Base-by-base conservation (phyloP, 2,888 invertebrate species). In the Leptinotarsa rubiginosa region DNA sequence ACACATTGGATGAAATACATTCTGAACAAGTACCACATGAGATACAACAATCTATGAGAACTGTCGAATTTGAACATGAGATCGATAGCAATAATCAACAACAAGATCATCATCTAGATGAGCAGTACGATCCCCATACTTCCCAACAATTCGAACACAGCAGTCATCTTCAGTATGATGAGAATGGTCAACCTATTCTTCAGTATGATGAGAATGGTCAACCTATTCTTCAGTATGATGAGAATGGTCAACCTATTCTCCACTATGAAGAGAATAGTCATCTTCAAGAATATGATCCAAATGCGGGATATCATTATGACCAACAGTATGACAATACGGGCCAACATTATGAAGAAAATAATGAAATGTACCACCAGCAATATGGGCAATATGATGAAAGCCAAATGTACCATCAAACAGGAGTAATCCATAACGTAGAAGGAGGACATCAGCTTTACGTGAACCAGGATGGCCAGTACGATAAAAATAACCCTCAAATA, bases 221-320 rank as follows among this genome's bases (percentile, higher is more conserved):
- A 70, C 49, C 59, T 2, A 65, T 72, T 62, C 47, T 31, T 31
- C 79, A 77, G 47, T 83, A 83, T 69, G 80, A 82, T 52, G 81
- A 83, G 71, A 79, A 76, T 52, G 82, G 80, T 4, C 75, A 77
- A 69, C 47, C 59, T 4, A 65, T 71, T 59, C 74, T 71, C 56
- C 80, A 81, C 31, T 82, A 82, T 64, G 81, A 82, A 68, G 80
- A 80, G 70, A 79, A 80, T 67, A 82, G 79, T 4, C 83, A 83
- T 72, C 75, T 81, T 52, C 72, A 65, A 12, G 79, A 80, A 56
- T 82, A 80, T 72, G 80, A 80, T 41, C 79, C 81, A 69, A 79
- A 78, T 70, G 80, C 78, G 7, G 80, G 80, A 59, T 72, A 71
- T 12, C 70, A 82, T 20, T 84, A 85, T 69, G 83, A 84, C 59